Base-by-base conservation (phyloP, 2,888 invertebrate genomes). In the Stenodera caucasica region DNA sequence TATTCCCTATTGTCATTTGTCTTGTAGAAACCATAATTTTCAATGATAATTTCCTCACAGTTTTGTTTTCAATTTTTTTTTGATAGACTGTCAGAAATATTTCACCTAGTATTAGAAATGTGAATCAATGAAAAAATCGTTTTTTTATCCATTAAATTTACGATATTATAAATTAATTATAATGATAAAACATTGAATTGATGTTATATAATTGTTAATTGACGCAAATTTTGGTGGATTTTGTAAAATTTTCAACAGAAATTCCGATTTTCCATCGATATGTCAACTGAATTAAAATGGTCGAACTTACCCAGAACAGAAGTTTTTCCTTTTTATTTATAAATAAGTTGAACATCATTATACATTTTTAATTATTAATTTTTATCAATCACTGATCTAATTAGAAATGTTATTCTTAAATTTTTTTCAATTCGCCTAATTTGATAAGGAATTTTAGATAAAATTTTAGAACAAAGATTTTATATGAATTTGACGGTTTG, bases 11-110 rank as follows among this genome's bases (percentile, higher is more conserved):
- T 66, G 83, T 83, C 75, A 84, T 83, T 72, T 83, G 83, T 70
- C 84, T 81, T 60, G 84, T 84, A 26, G 83, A 84, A 66, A 84
- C 84, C 84, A 84, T 84, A 45, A 8, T 53, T 30, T 45, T 33
- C 9, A 18, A 21, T 56, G 15, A 15, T 53, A 23, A 49, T 49
- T 29, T 21, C n/a, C 32, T 53, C 14, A 2, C 2, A 7, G 3
- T 26, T 26, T 26, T 26, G 32, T 32, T 3, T 3, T 8, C 32
- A 32, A 32, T 5, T 26, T 7, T 26, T 26, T 26, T 26, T 5
- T 5, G 7, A 26, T 26, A 26, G 4, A 26, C 26, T 7, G 14
- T 40, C 18, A 40, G 40, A 40, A 40, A 40, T 40, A 18, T 9
- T 40, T 40, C 18, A 40, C 18, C 40, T 40, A 9, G 7, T 8